Percentiles rank a stretch among this genome's conserved stretches.
These are phyloP conservation scores for Blastomussa wellsi DNA, from an alignment of 92 coral and sea anemone genomes.

Conservation along the genomic window DNA sequence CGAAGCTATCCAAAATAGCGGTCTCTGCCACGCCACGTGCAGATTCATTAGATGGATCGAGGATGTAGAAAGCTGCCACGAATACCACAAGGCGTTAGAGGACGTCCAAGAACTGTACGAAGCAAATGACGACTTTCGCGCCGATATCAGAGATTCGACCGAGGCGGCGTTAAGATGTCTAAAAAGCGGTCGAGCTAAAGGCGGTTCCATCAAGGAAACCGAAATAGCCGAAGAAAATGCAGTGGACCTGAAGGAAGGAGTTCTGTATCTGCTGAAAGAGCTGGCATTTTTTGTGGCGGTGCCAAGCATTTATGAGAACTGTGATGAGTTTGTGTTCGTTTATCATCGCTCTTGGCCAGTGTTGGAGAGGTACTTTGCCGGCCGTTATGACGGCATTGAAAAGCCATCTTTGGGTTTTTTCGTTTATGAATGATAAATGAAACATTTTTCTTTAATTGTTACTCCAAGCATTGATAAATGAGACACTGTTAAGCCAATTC, in stretches of 20 bases:
- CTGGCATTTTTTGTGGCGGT: slow-evolving; percentile 70
- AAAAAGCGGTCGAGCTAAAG: slow-evolving; percentile 67
- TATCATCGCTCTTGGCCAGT: slow-evolving; percentile 88
- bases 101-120: slow-evolving; percentile 61
- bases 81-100: slow-evolving; percentile 58
- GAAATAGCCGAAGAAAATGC: background rate
- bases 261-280: slow-evolving; percentile 70
- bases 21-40: slow-evolving; percentile 34
- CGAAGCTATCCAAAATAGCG: slow-evolving; percentile 52
- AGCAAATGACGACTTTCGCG: slow-evolving; percentile 64
- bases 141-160: slow-evolving; percentile 63
- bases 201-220: slow-evolving; percentile 1
- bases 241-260: slow-evolving; percentile 78
- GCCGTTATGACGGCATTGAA: slow-evolving; percentile 62
- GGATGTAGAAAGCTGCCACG: slow-evolving; percentile 69
- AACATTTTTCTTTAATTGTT: no score
- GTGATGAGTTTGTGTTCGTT: slow-evolving; percentile 73
- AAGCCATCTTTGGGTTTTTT: slow-evolving; percentile 69
- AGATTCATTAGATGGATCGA: slow-evolving; percentile 70
- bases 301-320: slow-evolving; percentile 55
- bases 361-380: slow-evolving; percentile 71
- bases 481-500: no score
- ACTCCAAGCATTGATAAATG: no score
- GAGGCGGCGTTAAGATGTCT: slow-evolving; percentile 64
- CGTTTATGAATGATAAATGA: slow-evolving; percentile 26